Conservation (phyloP, 1,140 invertebrate genomes). For the Ylistrum balloti region DNA sequence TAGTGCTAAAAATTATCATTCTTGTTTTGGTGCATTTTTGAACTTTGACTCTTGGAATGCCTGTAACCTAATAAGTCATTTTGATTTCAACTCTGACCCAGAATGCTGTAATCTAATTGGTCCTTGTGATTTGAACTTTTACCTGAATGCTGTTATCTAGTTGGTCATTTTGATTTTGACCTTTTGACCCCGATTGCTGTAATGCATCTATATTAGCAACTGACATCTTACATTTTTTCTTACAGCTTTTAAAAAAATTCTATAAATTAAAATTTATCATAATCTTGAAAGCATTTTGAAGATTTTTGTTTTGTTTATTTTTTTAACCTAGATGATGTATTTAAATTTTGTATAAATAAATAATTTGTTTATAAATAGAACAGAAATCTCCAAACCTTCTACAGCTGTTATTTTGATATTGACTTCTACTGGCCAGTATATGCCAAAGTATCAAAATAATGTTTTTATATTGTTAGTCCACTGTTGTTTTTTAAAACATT, state of each 20-base stretch:
- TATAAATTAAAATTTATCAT: neutral
- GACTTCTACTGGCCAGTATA: neutral
- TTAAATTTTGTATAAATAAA: too few species aligned
- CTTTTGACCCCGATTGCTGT: neutral
- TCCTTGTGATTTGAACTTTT: neutral
- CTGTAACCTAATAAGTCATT: neutral
- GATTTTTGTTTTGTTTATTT: neutral
- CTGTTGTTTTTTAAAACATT: neutral
- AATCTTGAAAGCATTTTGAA: neutral
- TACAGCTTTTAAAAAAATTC: neutral
- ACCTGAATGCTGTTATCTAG: neutral
- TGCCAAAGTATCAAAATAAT: conserved; percentile 23
- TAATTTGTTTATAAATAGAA: too few species aligned
- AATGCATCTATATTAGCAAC: neutral
- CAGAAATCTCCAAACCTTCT: conserved; percentile 12
- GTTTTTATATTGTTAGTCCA: neutral
- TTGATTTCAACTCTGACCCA: neutral
- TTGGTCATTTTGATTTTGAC: neutral
- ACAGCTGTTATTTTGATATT: neutral
- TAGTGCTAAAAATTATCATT: neutral
- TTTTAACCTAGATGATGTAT: too few species aligned
- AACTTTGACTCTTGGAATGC: neutral
- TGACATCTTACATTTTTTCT: neutral
- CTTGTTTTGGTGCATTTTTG: conserved; percentile 4
- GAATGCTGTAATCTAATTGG: neutral